Evolutionary conservation across 2,888 invertebrate species (phyloP), one percentile per base, ranked within the genome.

Genomic region (Stenurella melanura): DNA sequence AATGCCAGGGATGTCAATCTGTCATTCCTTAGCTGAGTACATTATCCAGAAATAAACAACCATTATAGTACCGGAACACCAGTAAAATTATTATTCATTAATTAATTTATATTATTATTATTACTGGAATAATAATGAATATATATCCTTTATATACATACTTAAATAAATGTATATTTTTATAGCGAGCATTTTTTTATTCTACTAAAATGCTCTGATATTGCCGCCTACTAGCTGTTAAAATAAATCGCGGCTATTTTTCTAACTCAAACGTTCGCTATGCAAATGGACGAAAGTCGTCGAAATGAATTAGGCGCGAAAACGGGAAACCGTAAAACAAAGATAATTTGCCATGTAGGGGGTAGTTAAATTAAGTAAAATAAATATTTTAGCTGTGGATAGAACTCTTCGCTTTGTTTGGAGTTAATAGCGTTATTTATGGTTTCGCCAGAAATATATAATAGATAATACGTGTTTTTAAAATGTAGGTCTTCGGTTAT

Each of bases 261-360:
- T 71, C 71, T 54, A 61, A 61, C 71, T 71, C 71, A 71, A 71
- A 71, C 60, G 21, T 71, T 61, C 61, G 50, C 34, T 61, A 71
- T 71, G 71, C 26, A 71, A 71, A 71, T 71, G 71, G 71, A 71
- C 50, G 61, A 61, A 60, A 71, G 50, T 71, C 71, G 42, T 57
- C n/a, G 58, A 71, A 71, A 71, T 60, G 71, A 57, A 71, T 71
- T 71, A 50, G 71, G 61, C 38, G 71, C 61, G 61, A 71, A 70
- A 61, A 71, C 61, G 21, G 60, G 71, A 71, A 71, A 50, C 61
- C 71, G 60, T 61, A 50, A 57, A 50, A 71, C 71, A 71, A 61
- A 61, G 71, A 61, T 38, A 70, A 70, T 70, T 60, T 60, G 60
- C 70, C 70, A 19, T 58, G 19, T 68, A 56, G 68, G 54, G 50